Conservation (phyloP, 2,113 vertebrate species). For the Vanacampus margaritifer region DNA sequence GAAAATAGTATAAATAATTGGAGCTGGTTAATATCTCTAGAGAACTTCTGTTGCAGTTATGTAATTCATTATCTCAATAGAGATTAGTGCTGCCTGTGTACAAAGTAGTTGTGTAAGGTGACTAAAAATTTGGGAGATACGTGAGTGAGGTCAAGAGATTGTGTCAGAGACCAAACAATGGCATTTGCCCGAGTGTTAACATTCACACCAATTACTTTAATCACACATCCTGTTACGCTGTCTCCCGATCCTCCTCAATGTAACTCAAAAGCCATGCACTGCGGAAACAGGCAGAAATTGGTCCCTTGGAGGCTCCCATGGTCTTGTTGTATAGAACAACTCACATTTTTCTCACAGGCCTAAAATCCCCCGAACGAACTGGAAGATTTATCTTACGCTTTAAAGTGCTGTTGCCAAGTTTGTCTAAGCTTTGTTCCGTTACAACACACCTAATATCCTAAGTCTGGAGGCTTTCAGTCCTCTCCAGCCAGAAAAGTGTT, state of each 20-base stretch:
- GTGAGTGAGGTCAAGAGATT: conserved; percentile 2
- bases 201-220: conserved; percentile 49
- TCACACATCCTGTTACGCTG: conserved; percentile 27
- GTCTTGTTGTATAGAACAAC: conserved; percentile 39
- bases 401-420: conserved; percentile 36
- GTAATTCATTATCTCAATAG: conserved; percentile 3
- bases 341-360: conserved; percentile 7
- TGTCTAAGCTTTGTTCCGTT: conserved; percentile 31
- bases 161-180: conserved; percentile 12
- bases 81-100: not conserved
- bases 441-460: conserved; percentile 6
- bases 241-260: conserved; percentile 22
- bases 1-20: not conserved
- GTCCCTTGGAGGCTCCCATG: conserved; percentile 42
- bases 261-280: conserved; percentile 41
- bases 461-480: conserved; percentile 22
- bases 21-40: not conserved
- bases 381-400: conserved; percentile 25
- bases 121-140: conserved; percentile 6
- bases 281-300: conserved; percentile 52
- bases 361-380: conserved; percentile 31
- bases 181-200: conserved; percentile 35
- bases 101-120: not conserved
- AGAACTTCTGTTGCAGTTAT: conserved; percentile 4
- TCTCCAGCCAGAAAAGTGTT: conserved; percentile 5